Conservation (phyloP, 2,888 invertebrate genomes). For the Halocaridina rubra region DNA sequence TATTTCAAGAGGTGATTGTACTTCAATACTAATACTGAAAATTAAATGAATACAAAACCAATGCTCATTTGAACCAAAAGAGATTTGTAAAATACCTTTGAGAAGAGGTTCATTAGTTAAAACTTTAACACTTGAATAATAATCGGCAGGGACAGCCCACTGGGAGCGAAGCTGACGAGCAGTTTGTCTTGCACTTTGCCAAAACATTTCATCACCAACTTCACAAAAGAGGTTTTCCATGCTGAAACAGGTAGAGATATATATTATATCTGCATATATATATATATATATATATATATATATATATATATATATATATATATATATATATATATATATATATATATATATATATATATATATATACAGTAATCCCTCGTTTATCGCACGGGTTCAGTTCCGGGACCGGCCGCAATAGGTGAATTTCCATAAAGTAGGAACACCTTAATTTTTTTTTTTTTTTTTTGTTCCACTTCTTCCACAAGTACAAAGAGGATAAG, state of each 20-base stretch:
- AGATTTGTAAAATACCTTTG: constrained; percentile 65
- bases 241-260: too few relatives aligned
- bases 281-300: not conserved
- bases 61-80: not conserved
- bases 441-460: too few relatives aligned
- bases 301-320: not conserved
- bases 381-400: too few relatives aligned
- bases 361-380: too few relatives aligned
- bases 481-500: too few relatives aligned
- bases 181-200: constrained; percentile 64
- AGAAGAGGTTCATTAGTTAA: constrained; percentile 69
- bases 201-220: constrained; percentile 56
- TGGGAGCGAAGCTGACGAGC: constrained; percentile 61
- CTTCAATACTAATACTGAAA: not conserved
- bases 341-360: not conserved
- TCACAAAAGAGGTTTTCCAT: constrained; percentile 50
- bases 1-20: too few relatives aligned
- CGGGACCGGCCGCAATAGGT: too few relatives aligned
- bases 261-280: too few relatives aligned
- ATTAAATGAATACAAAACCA: not conserved
- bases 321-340: not conserved
- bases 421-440: too few relatives aligned
- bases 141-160: constrained; percentile 50
- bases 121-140: constrained; percentile 66
- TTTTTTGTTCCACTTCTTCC: too few relatives aligned